Evolutionary conservation across 2,888 invertebrate species (phyloP).

Genomic region (Zaprionus lineosus): DNA sequence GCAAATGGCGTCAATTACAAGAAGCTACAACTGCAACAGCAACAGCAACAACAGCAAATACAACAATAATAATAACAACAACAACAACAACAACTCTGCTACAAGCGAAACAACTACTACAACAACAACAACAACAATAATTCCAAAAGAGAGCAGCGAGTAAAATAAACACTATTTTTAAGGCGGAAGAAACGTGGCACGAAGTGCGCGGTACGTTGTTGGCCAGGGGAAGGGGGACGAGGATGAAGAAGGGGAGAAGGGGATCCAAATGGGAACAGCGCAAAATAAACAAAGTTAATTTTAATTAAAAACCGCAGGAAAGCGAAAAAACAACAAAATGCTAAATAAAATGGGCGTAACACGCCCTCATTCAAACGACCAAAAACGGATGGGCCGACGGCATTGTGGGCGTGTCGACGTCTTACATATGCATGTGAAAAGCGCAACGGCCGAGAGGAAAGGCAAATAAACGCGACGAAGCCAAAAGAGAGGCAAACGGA

Average conservation of each 20-base stretch:
- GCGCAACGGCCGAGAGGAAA: conserved; percentile 1
- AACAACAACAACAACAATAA: conserved; percentile 19
- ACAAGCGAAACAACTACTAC: conserved; percentile 28
- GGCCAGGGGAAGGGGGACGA: no score
- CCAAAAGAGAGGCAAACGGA: conserved; percentile 30
- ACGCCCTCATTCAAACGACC: conserved; percentile 13
- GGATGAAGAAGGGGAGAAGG: not conserved
- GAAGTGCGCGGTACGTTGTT: no score
- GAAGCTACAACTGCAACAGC: conserved; percentile 37
- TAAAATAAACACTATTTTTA: conserved; percentile 71
- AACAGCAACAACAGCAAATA: conserved; percentile 38
- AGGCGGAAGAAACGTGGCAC: conserved; percentile 30
- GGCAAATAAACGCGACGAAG: conserved; percentile 28
- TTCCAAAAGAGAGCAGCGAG: conserved; percentile 7
- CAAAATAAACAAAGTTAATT: conserved; percentile 78
- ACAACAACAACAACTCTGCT: conserved; percentile 20
- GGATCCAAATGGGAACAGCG: conserved; percentile 63
- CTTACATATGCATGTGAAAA: conserved; percentile 62
- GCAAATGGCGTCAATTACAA: conserved; percentile 77
- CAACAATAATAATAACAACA: no score
- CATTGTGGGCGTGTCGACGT: conserved; percentile 49
- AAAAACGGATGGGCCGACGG: not conserved
- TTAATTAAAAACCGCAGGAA: conserved; percentile 78
- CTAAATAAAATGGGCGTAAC: conserved; percentile 69
- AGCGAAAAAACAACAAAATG: conserved; percentile 66